These are phyloP conservation scores for Drosophila erecta DNA, from an alignment of 1,140 invertebrate species.

Conservation along the genomic window DNA sequence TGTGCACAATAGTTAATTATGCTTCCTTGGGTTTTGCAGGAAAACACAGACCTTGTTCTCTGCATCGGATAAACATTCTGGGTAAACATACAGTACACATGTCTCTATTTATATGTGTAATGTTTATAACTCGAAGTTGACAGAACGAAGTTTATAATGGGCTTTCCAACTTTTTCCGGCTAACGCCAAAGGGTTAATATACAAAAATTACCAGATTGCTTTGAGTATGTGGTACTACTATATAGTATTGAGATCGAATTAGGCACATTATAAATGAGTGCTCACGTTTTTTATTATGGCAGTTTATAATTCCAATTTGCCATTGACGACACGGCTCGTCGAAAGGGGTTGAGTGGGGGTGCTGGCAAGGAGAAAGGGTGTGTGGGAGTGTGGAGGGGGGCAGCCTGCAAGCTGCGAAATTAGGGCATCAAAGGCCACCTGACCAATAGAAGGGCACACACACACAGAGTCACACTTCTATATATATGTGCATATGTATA, in stretches of 20 bases:
- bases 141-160: not conserved
- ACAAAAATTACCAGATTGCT: not conserved
- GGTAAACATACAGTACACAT: conserved; percentile 5
- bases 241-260: conserved; percentile 15
- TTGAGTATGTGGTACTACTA: not conserved
- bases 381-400: not conserved
- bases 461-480: not conserved
- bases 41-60: conserved; percentile 30
- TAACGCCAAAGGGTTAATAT: not conserved
- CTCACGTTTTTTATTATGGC: conserved; percentile 75
- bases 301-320: conserved; percentile 66
- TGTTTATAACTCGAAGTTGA: not conserved
- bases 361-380: not conserved
- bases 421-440: conserved; percentile 80
- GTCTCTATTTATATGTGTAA: not conserved
- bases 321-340: conserved; percentile 53
- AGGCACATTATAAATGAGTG: conserved; percentile 70
- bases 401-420: conserved; percentile 50
- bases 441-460: conserved; percentile 71
- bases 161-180: not conserved
- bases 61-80: conserved; percentile 32
- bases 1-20: conserved; percentile 69
- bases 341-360: conserved; percentile 4
- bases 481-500: conserved; percentile 41
- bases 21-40: conserved; percentile 32